A percentile compares a stretch with the other conserved stretches of the same genome.
phyloP scores from a whole-genome alignment of 2,113 vertebrate species.

The Climacteris rufus region DNA sequence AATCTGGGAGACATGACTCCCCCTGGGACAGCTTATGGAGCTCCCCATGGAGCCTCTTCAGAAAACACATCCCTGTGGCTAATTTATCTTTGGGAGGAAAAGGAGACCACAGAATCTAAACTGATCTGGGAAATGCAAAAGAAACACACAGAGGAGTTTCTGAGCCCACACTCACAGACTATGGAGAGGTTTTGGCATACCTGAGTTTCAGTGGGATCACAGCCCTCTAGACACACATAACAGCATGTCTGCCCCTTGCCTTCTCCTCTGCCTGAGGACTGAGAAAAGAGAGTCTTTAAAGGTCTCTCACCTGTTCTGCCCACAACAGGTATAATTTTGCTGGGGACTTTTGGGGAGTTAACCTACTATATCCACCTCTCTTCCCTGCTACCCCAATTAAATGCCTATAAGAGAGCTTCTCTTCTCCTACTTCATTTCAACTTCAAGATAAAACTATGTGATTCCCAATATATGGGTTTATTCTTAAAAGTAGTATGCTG shows the following conservation, averaged over 20 bases:
- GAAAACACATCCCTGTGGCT: neutral
- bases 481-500: neutral
- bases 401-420: neutral
- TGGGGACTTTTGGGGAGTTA: neutral
- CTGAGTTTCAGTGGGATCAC: neutral
- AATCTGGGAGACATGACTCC: neutral
- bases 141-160: neutral
- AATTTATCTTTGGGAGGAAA: neutral
- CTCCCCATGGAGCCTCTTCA: neutral
- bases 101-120: neutral
- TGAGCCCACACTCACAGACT: neutral
- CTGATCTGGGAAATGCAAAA: neutral
- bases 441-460: neutral
- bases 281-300: neutral
- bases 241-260: neutral
- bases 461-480: neutral
- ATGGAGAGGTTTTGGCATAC: neutral
- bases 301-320: neutral
- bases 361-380: neutral
- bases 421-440: neutral
- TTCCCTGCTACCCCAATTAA: neutral
- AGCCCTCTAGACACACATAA: accelerated
- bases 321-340: neutral
- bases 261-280: neutral
- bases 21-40: no score